These are phyloP conservation scores for Nesospiza acunhae DNA, from an alignment of 2,113 vertebrate species.

Conservation along the genomic window DNA sequence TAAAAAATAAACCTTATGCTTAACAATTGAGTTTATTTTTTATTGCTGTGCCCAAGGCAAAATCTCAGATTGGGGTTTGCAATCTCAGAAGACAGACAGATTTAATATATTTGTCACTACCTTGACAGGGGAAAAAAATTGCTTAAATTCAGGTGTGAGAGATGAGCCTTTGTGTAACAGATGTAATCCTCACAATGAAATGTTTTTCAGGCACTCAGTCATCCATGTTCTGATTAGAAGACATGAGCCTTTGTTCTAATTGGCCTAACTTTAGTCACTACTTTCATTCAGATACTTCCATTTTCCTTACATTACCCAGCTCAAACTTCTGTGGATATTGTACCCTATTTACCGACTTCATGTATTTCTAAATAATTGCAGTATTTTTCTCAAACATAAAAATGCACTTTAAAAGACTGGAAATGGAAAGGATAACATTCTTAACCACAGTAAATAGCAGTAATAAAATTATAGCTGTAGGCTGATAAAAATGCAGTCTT, in stretches of 20 bases:
- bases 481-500: conserved; percentile 22
- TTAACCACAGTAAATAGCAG: conserved; percentile 26
- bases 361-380: conserved; percentile 10
- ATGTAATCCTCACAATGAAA: conserved; percentile 17
- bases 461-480: conserved; percentile 51
- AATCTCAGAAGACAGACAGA: conserved; percentile 72
- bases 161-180: conserved; percentile 49
- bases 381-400: conserved; percentile 17
- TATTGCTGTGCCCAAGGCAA: conserved; percentile 65
- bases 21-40: conserved; percentile 67
- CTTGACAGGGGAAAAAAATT: conserved; percentile 62
- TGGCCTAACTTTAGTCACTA: neutral
- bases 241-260: neutral
- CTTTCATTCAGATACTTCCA: neutral
- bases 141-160: conserved; percentile 60
- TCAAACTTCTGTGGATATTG: neutral
- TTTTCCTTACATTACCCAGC: conserved; percentile 16
- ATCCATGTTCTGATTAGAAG: neutral
- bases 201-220: neutral
- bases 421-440: conserved; percentile 38
- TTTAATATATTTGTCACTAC: conserved; percentile 78
- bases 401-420: neutral
- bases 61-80: conserved; percentile 70
- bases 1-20: conserved; percentile 41
- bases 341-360: neutral